Evolutionary conservation across 2,113 vertebrate species (phyloP).

Genomic region (Pygoscelis adeliae): DNA sequence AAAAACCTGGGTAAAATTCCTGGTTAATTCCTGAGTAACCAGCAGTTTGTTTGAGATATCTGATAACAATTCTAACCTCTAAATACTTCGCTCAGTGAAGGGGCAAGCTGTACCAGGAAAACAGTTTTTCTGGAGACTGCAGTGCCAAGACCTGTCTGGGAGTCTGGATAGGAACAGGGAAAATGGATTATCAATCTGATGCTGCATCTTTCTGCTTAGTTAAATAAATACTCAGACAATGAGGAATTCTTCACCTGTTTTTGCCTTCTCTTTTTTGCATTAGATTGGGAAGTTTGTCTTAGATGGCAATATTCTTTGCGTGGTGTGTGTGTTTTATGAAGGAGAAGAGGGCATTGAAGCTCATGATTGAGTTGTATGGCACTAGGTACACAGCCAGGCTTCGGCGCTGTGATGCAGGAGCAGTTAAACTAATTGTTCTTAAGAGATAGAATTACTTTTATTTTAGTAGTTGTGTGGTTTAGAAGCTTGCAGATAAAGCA

Average conservation of each 20-base stretch:
- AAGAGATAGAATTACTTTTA: not conserved
- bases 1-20: not conserved
- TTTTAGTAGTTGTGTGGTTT: not conserved
- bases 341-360: not conserved
- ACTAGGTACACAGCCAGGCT: not conserved
- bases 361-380: not conserved
- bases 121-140: not conserved
- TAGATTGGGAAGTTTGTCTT: not conserved
- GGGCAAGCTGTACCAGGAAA: not conserved
- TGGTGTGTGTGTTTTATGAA: not conserved
- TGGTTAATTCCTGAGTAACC: not conserved
- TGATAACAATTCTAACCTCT: not conserved
- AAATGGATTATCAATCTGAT: not conserved
- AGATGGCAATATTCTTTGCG: rapidly evolving
- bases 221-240: not conserved
- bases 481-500: not conserved
- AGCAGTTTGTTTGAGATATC: not conserved
- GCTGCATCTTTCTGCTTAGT: not conserved
- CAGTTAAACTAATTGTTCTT: not conserved
- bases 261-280: too few relatives aligned
- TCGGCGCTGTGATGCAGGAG: not conserved
- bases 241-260: not conserved
- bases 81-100: not conserved
- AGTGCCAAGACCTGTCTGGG: not conserved
- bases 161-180: not conserved